These are phyloP conservation scores for Argynnis bischoffii DNA, from an alignment of 2,888 invertebrate species.

Conservation along the genomic window DNA sequence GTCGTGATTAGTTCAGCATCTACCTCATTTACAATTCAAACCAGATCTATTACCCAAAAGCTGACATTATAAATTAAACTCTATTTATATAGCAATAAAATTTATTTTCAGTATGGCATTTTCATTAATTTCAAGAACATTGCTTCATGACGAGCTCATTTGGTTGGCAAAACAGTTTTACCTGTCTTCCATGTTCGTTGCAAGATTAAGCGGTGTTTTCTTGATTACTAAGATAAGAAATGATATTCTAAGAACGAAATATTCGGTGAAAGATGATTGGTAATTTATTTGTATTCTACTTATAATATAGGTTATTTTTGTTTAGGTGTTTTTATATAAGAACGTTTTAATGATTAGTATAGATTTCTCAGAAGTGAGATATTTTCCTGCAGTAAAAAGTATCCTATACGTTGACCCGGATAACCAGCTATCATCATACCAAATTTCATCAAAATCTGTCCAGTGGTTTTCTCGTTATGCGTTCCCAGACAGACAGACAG, in stretches of 20 bases:
- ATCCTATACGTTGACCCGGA: too few species aligned
- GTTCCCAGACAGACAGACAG: too few species aligned
- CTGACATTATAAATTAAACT: background rate
- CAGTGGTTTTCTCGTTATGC: too few species aligned
- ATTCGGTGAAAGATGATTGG: too few species aligned
- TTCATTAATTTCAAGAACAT: conserved; percentile 26
- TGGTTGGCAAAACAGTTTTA: conserved; percentile 38
- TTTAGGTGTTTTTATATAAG: too few species aligned
- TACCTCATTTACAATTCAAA: conserved; percentile 38
- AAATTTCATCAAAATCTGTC: too few species aligned
- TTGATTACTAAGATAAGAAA: conserved; percentile 30
- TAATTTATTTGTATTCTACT: too few species aligned
- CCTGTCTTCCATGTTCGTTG: conserved; percentile 30
- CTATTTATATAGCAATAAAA: background rate
- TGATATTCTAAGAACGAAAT: conserved; percentile 8
- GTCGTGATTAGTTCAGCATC: conserved; percentile 35
- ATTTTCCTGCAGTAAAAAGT: too few species aligned
- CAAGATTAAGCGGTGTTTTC: conserved; percentile 35
- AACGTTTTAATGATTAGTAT: too few species aligned
- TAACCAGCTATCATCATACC: too few species aligned
- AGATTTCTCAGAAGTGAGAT: too few species aligned
- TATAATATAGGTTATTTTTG: too few species aligned
- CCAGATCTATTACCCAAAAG: conserved; percentile 25
- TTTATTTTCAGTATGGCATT: background rate
- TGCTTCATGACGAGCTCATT: conserved; percentile 36